Evolutionary conservation across 1,140 invertebrate genomes (phyloP).

Genomic region (Meloidogyne exigua): DNA sequence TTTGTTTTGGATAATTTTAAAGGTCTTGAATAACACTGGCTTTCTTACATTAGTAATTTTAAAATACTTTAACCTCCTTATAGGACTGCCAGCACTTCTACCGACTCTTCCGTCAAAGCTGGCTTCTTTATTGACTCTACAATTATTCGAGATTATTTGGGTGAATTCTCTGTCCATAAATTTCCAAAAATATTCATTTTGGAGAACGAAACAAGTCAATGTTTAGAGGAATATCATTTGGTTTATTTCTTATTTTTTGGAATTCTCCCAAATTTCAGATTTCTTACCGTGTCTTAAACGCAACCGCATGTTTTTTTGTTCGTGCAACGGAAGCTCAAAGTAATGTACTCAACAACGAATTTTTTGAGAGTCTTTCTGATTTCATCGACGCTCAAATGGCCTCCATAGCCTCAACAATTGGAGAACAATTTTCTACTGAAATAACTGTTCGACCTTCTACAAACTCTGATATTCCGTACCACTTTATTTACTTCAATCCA

Average conservation of each 20-base stretch:
- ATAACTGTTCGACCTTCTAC: neutral
- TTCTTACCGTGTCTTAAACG: constrained; percentile 36
- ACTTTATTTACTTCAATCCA: constrained; percentile 46
- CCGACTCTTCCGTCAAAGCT: constrained; percentile 3
- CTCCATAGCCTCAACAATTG: constrained; percentile 34
- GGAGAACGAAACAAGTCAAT: neutral
- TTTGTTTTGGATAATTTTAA: too few species aligned
- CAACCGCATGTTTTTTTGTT: constrained; percentile 41
- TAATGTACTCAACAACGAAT: neutral
- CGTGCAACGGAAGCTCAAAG: neutral
- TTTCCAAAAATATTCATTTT: constrained; percentile 37
- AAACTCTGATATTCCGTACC: constrained; percentile 38
- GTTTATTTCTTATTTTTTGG: constrained; percentile 3
- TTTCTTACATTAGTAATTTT: neutral
- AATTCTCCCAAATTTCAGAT: constrained; percentile 25
- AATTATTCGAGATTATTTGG: constrained; percentile 32
- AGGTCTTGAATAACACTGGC: neutral
- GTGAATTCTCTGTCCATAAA: constrained; percentile 29
- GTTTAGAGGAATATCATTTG: constrained; percentile 24
- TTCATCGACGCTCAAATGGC: constrained; percentile 33
- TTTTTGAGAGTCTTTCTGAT: constrained; percentile 27
- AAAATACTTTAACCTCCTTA: too few species aligned
- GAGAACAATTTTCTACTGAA: constrained; percentile 22
- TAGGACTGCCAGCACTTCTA: neutral
- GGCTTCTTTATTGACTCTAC: constrained; percentile 37